Percentiles rank a stretch among this genome's conserved stretches.
Evolutionary conservation across 2,797 vertebrate species (phyloP).

Genomic region (Typhlichthys eigenmanni): DNA sequence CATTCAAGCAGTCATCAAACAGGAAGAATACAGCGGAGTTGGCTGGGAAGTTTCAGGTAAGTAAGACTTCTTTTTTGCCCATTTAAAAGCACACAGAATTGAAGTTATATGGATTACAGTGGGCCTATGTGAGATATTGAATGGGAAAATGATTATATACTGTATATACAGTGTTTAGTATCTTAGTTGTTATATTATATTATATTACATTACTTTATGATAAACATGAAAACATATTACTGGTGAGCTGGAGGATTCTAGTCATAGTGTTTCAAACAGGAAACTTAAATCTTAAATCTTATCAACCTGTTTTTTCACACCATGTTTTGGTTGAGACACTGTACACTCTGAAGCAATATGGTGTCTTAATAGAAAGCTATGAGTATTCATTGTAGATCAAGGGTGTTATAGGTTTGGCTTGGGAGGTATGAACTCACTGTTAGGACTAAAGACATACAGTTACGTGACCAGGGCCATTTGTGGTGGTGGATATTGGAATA

Average conservation of each 20-base stretch:
- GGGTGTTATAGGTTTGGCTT: neutral
- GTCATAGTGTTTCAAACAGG: neutral
- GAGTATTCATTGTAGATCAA: neutral
- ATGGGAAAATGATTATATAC: neutral
- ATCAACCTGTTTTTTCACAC: neutral
- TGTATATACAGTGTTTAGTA: neutral
- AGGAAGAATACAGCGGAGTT: constrained; percentile 63
- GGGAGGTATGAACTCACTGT: neutral
- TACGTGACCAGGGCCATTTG: constrained; percentile 5
- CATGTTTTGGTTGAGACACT: neutral
- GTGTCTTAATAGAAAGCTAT: neutral
- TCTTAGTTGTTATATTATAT: neutral
- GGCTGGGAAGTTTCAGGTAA: constrained; percentile 58
- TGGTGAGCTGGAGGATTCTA: constrained; percentile 22
- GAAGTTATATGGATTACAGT: neutral
- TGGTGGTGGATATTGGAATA: constrained; percentile 6
- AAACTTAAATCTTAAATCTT: neutral
- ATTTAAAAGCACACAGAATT: neutral
- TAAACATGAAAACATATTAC: neutral
- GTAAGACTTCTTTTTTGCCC: constrained; percentile 25
- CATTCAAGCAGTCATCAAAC: constrained; percentile 57
- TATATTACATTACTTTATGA: neutral
- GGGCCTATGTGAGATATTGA: neutral
- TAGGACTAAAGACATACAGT: neutral
- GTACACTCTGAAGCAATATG: neutral